Conservation (phyloP, 2,888 invertebrate genomes). For the Euclidia mi region DNA sequence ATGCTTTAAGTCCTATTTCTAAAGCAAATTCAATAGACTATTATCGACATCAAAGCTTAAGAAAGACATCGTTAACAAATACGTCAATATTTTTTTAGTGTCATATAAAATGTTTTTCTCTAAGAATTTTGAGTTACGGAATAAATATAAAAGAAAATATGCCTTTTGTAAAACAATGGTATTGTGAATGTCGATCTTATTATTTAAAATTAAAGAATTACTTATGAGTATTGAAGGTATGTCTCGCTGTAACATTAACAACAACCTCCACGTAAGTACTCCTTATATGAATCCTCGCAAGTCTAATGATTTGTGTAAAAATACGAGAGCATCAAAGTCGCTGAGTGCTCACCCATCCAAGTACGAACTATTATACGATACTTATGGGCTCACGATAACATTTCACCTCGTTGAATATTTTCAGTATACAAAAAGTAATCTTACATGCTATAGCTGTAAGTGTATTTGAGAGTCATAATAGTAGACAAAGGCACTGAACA, state of each 20-base stretch:
- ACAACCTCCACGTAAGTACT: not conserved
- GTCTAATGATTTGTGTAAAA: conserved; percentile 42
- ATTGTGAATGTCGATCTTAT: too few relatives aligned
- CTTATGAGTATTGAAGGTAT: too few relatives aligned
- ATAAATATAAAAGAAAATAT: too few relatives aligned
- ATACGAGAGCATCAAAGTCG: conserved; percentile 40
- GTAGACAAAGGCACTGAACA: not conserved
- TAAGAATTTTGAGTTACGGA: too few relatives aligned
- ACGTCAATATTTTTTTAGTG: too few relatives aligned
- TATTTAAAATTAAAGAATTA: too few relatives aligned
- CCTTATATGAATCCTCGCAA: conserved; percentile 1
- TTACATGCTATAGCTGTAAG: not conserved
- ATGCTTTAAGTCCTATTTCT: too few relatives aligned
- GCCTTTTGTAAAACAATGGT: too few relatives aligned
- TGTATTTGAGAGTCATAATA: not conserved
- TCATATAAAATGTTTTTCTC: too few relatives aligned
- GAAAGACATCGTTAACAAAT: too few relatives aligned
- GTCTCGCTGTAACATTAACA: not conserved
- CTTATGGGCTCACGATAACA: conserved; percentile 39
- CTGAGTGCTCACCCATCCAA: conserved; percentile 43
- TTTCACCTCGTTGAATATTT: conserved; percentile 22
- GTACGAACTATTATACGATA: conserved; percentile 44
- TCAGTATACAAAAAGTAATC: conserved; percentile 8
- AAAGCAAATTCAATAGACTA: too few relatives aligned
- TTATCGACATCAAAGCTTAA: too few relatives aligned